A percentile compares a stretch with the other conserved stretches of the same genome.
These are phyloP conservation scores for Eupeodes luniger DNA, from an alignment of 2,888 invertebrate genomes.

Conservation along the genomic window DNA sequence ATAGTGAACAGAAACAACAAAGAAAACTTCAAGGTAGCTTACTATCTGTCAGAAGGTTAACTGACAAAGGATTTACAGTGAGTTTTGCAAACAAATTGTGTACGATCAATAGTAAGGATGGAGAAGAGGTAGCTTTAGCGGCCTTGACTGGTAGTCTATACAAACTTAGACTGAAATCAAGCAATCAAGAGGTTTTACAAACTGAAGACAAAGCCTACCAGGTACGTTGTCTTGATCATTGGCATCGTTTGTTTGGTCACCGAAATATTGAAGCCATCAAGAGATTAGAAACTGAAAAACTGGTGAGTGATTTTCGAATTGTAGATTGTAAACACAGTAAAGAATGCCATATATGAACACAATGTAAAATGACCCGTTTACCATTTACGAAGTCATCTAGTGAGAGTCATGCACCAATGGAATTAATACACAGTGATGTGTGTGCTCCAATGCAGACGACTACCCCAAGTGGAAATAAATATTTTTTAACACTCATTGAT, in stretches of 20 bases:
- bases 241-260: background rate
- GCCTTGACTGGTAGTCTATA: background rate
- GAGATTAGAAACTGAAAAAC: background rate
- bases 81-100: no score
- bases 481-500: no score
- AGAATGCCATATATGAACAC: background rate
- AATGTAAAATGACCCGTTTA: background rate
- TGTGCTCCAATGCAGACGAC: no score
- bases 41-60: no score
- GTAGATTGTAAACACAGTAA: background rate
- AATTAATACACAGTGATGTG: no score
- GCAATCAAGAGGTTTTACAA: background rate
- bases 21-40: no score
- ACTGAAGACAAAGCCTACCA: background rate
- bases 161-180: background rate
- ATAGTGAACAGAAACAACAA: no score
- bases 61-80: no score
- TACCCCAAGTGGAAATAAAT: no score
- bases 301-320: background rate
- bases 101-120: no score
- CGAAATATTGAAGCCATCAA: background rate
- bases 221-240: background rate
- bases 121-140: no score
- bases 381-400: background rate
- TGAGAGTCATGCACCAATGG: no score